Percentiles rank a stretch among this genome's conserved stretches.
These are phyloP conservation scores for Caenorhabditis drosophilae DNA, from an alignment of 2,888 invertebrate genomes.

Conservation along the genomic window DNA sequence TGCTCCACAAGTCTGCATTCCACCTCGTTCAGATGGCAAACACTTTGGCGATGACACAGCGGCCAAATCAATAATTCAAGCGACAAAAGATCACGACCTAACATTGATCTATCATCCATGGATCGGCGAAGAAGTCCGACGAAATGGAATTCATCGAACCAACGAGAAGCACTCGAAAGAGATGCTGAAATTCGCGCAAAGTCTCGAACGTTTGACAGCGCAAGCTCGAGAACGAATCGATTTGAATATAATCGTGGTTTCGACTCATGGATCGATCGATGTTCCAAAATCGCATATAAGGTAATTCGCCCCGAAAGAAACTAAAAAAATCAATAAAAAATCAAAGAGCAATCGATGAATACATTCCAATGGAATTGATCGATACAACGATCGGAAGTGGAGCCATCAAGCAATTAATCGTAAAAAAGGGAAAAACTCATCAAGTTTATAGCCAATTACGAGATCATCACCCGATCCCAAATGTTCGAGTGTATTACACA, in stretches of 20 bases:
- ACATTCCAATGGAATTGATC: slow-evolving; percentile 52
- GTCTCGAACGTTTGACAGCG: slow-evolving; percentile 41
- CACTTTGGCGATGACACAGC: slow-evolving; percentile 37
- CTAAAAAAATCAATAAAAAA: not conserved
- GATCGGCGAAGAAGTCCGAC: slow-evolving; percentile 43
- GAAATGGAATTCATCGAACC: slow-evolving; percentile 37
- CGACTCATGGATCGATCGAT: slow-evolving; percentile 49
- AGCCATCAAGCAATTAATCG: slow-evolving; percentile 51
- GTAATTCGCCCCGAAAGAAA: slow-evolving; percentile 12
- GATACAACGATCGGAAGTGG: slow-evolving; percentile 52
- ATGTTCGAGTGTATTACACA: slow-evolving; percentile 51
- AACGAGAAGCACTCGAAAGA: slow-evolving; percentile 30
- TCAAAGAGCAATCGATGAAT: slow-evolving; percentile 47
- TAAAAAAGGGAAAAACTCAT: slow-evolving; percentile 52
- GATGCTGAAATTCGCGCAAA: slow-evolving; percentile 37
- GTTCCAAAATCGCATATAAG: slow-evolving; percentile 45
- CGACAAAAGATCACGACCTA: slow-evolving; percentile 48
- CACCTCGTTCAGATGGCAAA: slow-evolving; percentile 36
- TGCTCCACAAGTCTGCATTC: slow-evolving; percentile 32
- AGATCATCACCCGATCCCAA: slow-evolving; percentile 50
- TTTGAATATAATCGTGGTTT: slow-evolving; percentile 53
- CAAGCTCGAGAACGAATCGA: slow-evolving; percentile 50
- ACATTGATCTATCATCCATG: slow-evolving; percentile 45
- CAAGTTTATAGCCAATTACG: slow-evolving; percentile 48
- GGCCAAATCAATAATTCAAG: slow-evolving; percentile 38